These are phyloP conservation scores for Leptinotarsa juncta DNA, from an alignment of 2,888 invertebrate genomes.

Conservation along the genomic window DNA sequence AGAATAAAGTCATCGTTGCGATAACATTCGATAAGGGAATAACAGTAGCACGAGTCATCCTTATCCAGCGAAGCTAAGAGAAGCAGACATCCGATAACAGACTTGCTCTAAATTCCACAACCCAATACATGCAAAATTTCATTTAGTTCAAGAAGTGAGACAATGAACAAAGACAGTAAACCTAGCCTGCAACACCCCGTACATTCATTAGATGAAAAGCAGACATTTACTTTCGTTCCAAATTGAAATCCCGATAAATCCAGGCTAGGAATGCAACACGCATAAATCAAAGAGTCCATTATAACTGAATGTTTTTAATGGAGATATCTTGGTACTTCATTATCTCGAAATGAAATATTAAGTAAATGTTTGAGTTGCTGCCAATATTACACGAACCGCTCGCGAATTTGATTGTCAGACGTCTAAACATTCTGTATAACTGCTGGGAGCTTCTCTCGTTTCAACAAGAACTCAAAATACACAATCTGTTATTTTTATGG, in stretches of 20 bases:
- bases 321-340: conserved; percentile 6
- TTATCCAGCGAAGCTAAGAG: too few relatives aligned
- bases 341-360: conserved; percentile 25
- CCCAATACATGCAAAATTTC: neutral
- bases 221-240: conserved; percentile 1
- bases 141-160: too few relatives aligned
- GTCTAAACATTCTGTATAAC: conserved; percentile 19
- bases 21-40: too few relatives aligned
- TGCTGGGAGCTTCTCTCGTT: conserved; percentile 17
- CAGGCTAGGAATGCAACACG: neutral
- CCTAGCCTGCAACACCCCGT: neutral
- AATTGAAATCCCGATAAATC: conserved; percentile 1
- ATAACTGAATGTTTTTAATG: conserved; percentile 6
- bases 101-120: too few relatives aligned
- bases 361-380: conserved; percentile 27
- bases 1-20: too few relatives aligned
- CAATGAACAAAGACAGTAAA: too few relatives aligned
- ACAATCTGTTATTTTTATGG: conserved; percentile 27
- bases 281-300: conserved; percentile 16
- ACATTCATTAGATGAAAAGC: neutral
- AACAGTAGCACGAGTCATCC: too few relatives aligned
- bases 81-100: too few relatives aligned
- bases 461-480: conserved; percentile 23
- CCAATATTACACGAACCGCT: conserved; percentile 16
- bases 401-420: conserved; percentile 26